Evolutionary conservation across 2,113 vertebrate genomes (phyloP), one percentile per base, ranked within the genome.

Genomic region (Conger conger): DNA sequence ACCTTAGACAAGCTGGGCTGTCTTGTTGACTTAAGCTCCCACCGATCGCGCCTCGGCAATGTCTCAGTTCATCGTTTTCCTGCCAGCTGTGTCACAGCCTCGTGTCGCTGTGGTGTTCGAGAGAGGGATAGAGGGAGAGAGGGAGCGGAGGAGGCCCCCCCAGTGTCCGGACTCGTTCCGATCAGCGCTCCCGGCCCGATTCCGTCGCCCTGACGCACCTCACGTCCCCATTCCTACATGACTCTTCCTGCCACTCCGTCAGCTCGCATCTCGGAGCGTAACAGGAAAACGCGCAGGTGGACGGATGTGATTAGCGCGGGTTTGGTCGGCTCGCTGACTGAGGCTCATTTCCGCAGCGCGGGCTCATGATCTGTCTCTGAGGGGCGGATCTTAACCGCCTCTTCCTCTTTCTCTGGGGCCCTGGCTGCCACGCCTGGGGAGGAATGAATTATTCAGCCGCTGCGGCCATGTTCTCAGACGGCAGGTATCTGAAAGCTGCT

Each of bases 191-290:
- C 85, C 42, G 7, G 63, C 85, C 87, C 76, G 45, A 80, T 79
- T 84, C n/a, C 80, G 1, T 88, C 86, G 81, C 57, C 86, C 80
- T 76, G 73, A 6, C 81, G 80, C 85, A 63, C 60, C 50, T 73
- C 76, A 84, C 80, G 87, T 84, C 42, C 33, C 36, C 88, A 84
- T 87, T 85, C 81, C 81, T 60, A 82, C 50, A 33, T 86, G 82
- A 87, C 81, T 82, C 54, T 84, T 89, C 60, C 68, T 87, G 4
- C 88, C 89, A 85, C 0, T 82, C 76, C 83, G 68, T 37, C n/a
- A 2, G 68, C n/a, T n/a, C n/a, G n/a, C 27, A 3, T 68, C 60
- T 68, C 60, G 1, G 27, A 23, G 27, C 35, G 54, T 53, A 57
- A n/a, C 33, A 33, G 13, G 38, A 33, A 33, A 33, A 45, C 3